Percentiles rank a stretch among this genome's conserved stretches.
phyloP scores from a whole-genome alignment of 2,888 invertebrate species.

The Loripinus fragilis region DNA sequence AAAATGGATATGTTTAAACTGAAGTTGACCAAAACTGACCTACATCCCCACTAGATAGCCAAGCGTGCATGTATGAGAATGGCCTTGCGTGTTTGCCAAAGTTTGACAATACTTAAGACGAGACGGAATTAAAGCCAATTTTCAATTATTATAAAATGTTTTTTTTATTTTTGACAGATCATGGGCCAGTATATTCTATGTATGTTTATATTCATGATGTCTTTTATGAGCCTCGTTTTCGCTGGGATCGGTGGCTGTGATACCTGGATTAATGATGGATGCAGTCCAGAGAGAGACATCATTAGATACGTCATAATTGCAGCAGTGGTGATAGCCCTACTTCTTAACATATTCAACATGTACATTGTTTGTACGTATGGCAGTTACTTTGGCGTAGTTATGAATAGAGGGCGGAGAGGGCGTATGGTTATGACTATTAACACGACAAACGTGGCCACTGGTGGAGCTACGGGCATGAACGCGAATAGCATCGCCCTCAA shows the following conservation, averaged over 20 bases:
- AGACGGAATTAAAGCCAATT: no score
- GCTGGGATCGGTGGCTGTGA: background rate
- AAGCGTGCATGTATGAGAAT: no score
- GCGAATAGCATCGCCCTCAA: background rate
- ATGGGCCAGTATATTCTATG: background rate
- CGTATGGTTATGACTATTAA: background rate
- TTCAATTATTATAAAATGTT: no score
- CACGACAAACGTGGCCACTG: background rate
- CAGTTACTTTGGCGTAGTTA: slow-evolving; percentile 1
- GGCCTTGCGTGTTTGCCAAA: no score
- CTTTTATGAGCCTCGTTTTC: background rate
- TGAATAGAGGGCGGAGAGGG: background rate
- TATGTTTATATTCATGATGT: background rate
- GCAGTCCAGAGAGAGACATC: background rate
- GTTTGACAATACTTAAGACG: no score
- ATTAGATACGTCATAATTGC: background rate
- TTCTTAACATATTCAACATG: background rate
- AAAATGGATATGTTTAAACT: no score
- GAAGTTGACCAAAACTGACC: no score
- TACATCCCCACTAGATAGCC: no score
- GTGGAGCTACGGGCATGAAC: no score
- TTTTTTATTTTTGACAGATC: background rate
- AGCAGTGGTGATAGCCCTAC: background rate
- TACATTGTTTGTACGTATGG: slow-evolving; percentile 8
- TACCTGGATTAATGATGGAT: background rate